phyloP scores from a whole-genome alignment of 2,888 invertebrate genomes.

The Chaitophorus viminalis region DNA sequence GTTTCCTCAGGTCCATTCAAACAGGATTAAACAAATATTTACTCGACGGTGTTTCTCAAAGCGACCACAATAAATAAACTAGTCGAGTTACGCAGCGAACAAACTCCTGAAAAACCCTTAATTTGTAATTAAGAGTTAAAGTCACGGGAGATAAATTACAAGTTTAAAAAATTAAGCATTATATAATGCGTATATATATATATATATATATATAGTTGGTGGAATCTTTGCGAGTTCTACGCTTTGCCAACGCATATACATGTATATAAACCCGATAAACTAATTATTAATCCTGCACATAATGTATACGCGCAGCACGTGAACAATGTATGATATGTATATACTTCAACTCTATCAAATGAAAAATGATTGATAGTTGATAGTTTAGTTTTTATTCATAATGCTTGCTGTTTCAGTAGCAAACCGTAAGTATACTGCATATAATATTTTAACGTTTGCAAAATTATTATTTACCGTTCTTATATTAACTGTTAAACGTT shows the following conservation, averaged over 20 bases:
- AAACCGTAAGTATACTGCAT: too few relatives aligned
- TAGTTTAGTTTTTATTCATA: too few relatives aligned
- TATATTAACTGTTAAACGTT: too few relatives aligned
- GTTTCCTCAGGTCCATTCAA: slow-evolving; percentile 22
- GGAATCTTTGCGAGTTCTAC: background rate
- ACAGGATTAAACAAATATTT: slow-evolving; percentile 23
- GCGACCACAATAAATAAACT: slow-evolving; percentile 40
- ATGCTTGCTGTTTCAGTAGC: too few relatives aligned
- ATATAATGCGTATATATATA: background rate
- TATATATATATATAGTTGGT: too few relatives aligned
- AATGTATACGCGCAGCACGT: too few relatives aligned
- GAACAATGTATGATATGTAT: too few relatives aligned
- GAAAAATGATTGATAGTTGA: too few relatives aligned
- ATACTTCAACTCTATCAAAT: too few relatives aligned
- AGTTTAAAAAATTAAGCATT: slow-evolving; percentile 37
- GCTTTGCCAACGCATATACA: background rate
- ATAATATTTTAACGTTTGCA: too few relatives aligned
- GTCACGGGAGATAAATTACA: slow-evolving; percentile 34
- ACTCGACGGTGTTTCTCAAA: slow-evolving; percentile 16
- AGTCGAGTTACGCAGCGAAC: slow-evolving; percentile 20
- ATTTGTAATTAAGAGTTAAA: slow-evolving; percentile 53
- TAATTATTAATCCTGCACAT: background rate
- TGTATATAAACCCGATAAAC: too few relatives aligned
- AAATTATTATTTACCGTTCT: too few relatives aligned
- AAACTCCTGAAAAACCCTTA: slow-evolving; percentile 40